Percentiles rank a stretch among this genome's conserved stretches.
These are phyloP conservation scores for Martes martes DNA, from an alignment of 2,113 vertebrate species.

Conservation along the genomic window DNA sequence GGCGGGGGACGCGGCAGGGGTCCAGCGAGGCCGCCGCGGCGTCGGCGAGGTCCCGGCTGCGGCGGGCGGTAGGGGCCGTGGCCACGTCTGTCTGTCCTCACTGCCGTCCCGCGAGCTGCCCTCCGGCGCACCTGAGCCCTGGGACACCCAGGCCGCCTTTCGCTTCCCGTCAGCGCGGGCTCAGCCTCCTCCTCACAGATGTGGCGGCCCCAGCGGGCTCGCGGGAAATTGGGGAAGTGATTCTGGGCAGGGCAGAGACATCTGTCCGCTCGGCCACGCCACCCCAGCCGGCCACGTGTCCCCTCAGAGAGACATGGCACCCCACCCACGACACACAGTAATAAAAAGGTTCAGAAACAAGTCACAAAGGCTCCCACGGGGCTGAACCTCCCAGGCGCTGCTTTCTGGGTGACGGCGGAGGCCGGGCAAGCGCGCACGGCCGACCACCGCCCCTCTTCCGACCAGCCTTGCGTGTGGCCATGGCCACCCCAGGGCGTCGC, in stretches of 20 bases:
- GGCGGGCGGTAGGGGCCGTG: neutral
- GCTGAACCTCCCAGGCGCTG: neutral
- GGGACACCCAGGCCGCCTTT: conserved; percentile 5
- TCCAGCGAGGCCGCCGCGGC: fast-evolving
- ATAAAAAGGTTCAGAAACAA: conserved; percentile 31
- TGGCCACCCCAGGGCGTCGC: neutral
- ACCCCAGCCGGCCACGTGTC: neutral
- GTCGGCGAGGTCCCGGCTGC: fast-evolving
- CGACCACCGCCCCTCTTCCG: fast-evolving
- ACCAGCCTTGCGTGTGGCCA: neutral
- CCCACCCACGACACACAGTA: conserved; percentile 30
- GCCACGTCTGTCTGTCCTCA: fast-evolving
- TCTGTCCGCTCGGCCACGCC: neutral
- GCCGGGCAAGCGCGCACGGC: fast-evolving
- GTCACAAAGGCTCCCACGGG: fast-evolving
- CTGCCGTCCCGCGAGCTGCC: neutral
- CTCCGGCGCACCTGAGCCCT: neutral
- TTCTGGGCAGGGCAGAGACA: conserved; percentile 68
- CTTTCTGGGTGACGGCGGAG: neutral
- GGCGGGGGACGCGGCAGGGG: fast-evolving
- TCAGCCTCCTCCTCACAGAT: neutral
- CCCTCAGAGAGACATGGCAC: neutral
- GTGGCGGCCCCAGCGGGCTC: neutral
- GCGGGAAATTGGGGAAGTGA: conserved; percentile 74
- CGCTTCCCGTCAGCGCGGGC: conserved; percentile 50